These are phyloP conservation scores for Pristionchus entomophagus DNA, from an alignment of 2,888 invertebrate species.

Conservation along the genomic window DNA sequence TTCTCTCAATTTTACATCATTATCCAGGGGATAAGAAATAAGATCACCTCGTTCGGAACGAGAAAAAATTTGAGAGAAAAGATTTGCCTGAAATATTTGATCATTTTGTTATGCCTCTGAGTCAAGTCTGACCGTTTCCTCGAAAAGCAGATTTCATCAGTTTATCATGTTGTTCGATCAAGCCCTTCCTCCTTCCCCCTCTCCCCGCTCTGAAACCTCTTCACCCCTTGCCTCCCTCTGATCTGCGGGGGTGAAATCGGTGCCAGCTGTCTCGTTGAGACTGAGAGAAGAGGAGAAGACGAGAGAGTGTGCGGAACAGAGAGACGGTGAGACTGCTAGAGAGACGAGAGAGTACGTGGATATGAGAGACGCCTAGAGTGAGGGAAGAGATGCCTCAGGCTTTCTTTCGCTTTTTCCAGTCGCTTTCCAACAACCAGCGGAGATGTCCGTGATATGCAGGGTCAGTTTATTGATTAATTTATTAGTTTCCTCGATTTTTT, in stretches of 20 bases:
- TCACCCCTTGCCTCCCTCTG: neutral
- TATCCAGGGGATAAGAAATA: too few species aligned
- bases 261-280: slow-evolving; percentile 1
- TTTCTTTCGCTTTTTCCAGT: slow-evolving; percentile 26
- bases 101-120: too few species aligned
- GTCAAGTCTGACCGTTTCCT: too few species aligned
- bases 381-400: neutral
- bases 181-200: too few species aligned
- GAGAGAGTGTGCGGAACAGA: neutral
- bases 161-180: too few species aligned
- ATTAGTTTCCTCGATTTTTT: neutral
- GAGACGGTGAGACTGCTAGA: neutral
- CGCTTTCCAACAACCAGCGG: neutral
- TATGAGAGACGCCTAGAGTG: neutral
- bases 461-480: slow-evolving; percentile 9
- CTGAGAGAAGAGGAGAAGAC: neutral
- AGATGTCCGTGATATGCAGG: slow-evolving; percentile 22
- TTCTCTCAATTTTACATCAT: too few species aligned
- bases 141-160: too few species aligned
- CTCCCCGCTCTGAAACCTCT: too few species aligned
- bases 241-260: slow-evolving; percentile 17
- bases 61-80: too few species aligned
- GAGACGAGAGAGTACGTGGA: neutral
- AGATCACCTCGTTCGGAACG: too few species aligned
- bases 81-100: too few species aligned